Evolutionary conservation across 2,113 vertebrate genomes (phyloP).

Genomic region (Terrapene triunguis): DNA sequence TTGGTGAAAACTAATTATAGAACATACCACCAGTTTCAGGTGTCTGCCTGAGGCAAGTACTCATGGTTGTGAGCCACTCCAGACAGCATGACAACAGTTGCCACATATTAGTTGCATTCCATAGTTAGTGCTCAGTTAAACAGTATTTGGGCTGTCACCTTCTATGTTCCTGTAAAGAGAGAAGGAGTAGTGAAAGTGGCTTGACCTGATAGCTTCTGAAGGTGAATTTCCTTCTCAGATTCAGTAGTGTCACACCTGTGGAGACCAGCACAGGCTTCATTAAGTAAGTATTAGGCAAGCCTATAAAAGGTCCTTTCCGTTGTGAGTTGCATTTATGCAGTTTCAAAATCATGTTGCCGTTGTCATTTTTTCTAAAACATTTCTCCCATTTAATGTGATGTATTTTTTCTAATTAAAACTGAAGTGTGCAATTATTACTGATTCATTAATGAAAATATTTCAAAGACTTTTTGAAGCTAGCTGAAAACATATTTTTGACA

Average conservation of each 20-base stretch:
- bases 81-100: not conserved
- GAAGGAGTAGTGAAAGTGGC: not conserved
- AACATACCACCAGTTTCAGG: not conserved
- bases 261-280: not conserved
- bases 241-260: not conserved
- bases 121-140: not conserved
- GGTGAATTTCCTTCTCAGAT: not conserved
- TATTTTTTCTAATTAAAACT: not conserved
- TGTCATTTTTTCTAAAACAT: not conserved
- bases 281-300: not conserved
- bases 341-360: not conserved
- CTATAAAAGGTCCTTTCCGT: not conserved
- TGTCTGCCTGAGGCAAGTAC: not conserved
- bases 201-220: not conserved
- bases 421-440: not conserved
- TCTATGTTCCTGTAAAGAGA: not conserved
- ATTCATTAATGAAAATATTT: not conserved
- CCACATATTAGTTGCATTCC: not conserved
- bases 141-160: rapidly evolving
- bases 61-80: not conserved
- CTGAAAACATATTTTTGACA: not conserved
- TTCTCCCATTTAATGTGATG: not conserved
- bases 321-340: not conserved
- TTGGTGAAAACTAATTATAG: not conserved
- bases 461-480: not conserved